Conservation (phyloP, 2,113 vertebrate species). For the Penelope pileata region DNA sequence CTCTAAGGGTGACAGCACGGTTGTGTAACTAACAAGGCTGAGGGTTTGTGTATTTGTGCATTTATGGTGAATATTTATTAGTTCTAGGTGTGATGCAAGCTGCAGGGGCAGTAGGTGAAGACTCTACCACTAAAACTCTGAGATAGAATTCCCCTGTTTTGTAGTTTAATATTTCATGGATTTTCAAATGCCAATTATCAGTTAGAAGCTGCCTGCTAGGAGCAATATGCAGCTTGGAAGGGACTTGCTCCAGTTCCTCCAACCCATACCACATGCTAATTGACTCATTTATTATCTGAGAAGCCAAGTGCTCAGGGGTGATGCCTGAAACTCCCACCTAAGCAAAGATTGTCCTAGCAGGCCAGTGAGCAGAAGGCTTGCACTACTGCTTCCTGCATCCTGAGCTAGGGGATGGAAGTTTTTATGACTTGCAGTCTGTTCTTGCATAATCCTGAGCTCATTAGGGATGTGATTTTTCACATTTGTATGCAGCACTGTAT, state of each 20-base stretch:
- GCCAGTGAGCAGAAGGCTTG: background rate
- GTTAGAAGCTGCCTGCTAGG: conserved; percentile 36
- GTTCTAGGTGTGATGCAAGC: background rate
- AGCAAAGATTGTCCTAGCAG: background rate
- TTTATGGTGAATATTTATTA: conserved; percentile 7
- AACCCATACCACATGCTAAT: background rate
- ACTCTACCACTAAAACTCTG: background rate
- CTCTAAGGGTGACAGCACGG: background rate
- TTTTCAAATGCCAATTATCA: conserved; percentile 24
- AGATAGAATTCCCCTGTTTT: conserved; percentile 22
- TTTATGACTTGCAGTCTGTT: background rate
- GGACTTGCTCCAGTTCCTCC: background rate
- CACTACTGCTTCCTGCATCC: background rate
- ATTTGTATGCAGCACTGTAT: background rate
- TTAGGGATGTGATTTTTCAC: background rate
- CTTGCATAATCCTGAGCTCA: background rate
- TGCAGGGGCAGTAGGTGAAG: background rate
- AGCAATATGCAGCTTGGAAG: conserved; percentile 2
- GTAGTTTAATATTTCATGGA: conserved; percentile 43
- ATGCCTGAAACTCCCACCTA: background rate
- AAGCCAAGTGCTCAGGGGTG: background rate
- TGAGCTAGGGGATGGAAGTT: background rate
- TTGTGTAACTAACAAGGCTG: background rate
- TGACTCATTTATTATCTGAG: background rate
- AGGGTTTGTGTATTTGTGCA: background rate